Percentiles rank a stretch among this genome's conserved stretches.
Conservation (phyloP, 2,113 vertebrate species). For the Stictonetta naevosa region DNA sequence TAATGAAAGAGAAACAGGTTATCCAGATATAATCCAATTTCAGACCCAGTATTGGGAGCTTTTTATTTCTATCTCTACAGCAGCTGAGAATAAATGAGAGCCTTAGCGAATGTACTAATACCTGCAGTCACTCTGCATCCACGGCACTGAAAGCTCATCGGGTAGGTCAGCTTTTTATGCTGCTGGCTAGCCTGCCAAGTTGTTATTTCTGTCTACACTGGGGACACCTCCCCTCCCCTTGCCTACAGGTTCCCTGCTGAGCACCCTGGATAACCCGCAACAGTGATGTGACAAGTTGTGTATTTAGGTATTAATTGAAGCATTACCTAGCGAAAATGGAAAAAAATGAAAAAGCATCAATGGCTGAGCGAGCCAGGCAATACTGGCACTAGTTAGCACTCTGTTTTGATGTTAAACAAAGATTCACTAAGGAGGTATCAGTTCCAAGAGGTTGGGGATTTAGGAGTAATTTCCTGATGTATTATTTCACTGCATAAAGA, state of each 20-base stretch:
- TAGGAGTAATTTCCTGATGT: not conserved
- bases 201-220: not conserved
- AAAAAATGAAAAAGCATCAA: not conserved
- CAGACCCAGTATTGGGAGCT: not conserved
- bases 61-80: not conserved
- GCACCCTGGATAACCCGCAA: not conserved
- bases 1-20: not conserved
- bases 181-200: rapidly evolving
- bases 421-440: not conserved
- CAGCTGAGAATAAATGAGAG: not conserved
- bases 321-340: not conserved
- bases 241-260: not conserved
- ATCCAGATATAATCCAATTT: not conserved
- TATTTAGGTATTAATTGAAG: not conserved
- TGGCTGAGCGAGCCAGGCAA: not conserved
- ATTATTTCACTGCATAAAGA: not conserved
- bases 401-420: not conserved
- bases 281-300: not conserved
- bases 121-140: not conserved
- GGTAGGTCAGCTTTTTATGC: not conserved
- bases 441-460: not conserved
- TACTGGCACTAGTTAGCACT: not conserved
- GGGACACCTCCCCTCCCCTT: not conserved
- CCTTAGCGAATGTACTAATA: not conserved
- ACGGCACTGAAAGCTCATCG: not conserved